phyloP scores from a whole-genome alignment of 2,888 invertebrate genomes.

The Cremastinae sp. region DNA sequence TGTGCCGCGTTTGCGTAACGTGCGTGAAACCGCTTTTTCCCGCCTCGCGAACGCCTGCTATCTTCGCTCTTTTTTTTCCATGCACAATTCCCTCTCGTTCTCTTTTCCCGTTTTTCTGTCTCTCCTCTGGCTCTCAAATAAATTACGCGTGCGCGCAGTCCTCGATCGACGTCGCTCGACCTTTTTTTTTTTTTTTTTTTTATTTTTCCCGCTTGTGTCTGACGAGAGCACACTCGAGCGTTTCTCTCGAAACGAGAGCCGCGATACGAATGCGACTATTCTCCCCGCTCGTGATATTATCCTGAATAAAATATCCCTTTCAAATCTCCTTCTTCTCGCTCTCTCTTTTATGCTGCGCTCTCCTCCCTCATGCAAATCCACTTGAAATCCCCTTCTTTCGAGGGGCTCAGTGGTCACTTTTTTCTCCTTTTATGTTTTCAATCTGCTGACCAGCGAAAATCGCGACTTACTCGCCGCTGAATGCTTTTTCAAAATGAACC shows the following conservation, averaged over 20 bases:
- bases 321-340: not conserved
- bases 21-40: conserved; percentile 64
- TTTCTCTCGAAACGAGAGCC: conserved; percentile 7
- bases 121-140: conserved; percentile 50
- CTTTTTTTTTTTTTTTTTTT: conserved; percentile 34
- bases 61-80: conserved; percentile 1
- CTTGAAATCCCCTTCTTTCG: not conserved
- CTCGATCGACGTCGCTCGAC: conserved; percentile 18
- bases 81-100: not conserved
- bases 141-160: conserved; percentile 47
- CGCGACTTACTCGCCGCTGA: too few species aligned
- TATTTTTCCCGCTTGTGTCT: conserved; percentile 8
- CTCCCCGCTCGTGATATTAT: not conserved
- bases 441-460: not conserved
- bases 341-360: not conserved
- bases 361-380: not conserved
- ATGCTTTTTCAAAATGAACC: too few species aligned
- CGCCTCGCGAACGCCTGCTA: conserved; percentile 53
- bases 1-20: conserved; percentile 54
- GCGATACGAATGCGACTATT: not conserved
- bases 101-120: conserved; percentile 37
- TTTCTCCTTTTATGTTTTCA: conserved; percentile 13
- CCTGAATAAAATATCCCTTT: not conserved
- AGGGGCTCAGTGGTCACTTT: conserved; percentile 7
- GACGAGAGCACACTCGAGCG: conserved; percentile 13